Evolutionary conservation across 2,888 invertebrate species (phyloP), one percentile per base, ranked within the genome.

Genomic region (Congeria kusceri): DNA sequence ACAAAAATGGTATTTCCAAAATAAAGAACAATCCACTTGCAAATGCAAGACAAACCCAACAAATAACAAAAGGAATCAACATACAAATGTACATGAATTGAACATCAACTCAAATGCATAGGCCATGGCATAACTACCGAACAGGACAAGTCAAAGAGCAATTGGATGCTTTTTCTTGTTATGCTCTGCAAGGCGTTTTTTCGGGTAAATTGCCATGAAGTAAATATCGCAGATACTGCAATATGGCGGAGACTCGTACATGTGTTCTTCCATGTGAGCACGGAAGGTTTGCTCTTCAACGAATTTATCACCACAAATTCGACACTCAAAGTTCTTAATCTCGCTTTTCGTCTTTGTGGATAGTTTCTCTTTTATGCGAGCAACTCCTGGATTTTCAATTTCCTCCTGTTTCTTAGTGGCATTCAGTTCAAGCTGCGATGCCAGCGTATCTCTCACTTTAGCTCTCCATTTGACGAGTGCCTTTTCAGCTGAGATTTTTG

Each of bases 161-260:
- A 53, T 53, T 27, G 76, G 71, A 56, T 82, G 82, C 44, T 82
- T 82, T 63, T 82, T 82, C 56, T 58, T 76, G 39, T 82, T 76
- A 46, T 82, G 82, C 29, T 82, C 82, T 11, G 53, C n/a, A 5
- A 82, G 76, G 32, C 82, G 64, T 20, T 78, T 53, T 28, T 73
- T 82, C 15, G 82, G 82, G 64, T 79, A 76, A 25, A 82, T 82
- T 2, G 82, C 82, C 82, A 82, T 82, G 58, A 82, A 82, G 64
- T 82, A 82, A 46, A 78, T 82, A 66, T 82, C 78, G 76, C 82
- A 82, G 46, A 79, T 70, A 39, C 53, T 56, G 66, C 82, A 82
- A 44, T 82, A 78, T 20, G 82, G 82, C 13, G 82, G 82, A 4
- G 73, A 73, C 47, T 82, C 73, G 58, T 76, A 72, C 46, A 82